phyloP scores from a whole-genome alignment of 2,888 invertebrate species.

The Nephrotoma flavescens region DNA sequence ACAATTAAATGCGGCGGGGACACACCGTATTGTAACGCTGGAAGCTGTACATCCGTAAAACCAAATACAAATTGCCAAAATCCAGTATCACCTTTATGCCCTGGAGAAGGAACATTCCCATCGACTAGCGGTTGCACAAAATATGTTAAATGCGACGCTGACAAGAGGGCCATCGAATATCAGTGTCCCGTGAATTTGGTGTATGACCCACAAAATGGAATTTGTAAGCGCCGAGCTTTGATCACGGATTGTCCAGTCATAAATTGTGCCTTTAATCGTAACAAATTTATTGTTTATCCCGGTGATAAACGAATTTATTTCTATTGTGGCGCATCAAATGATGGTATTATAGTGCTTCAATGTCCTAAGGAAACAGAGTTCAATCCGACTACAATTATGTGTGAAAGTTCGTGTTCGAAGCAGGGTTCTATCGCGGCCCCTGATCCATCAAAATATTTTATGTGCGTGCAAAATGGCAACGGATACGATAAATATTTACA shows the following conservation, averaged over 20 bases:
- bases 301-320: background rate
- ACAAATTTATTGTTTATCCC: background rate
- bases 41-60: background rate
- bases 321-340: background rate
- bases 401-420: background rate
- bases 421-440: background rate
- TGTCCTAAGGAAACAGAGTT: background rate
- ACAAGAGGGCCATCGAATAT: constrained; percentile 12
- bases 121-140: background rate
- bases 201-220: constrained; percentile 6
- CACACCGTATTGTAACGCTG: background rate
- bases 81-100: background rate
- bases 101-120: background rate
- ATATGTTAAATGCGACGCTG: constrained; percentile 20
- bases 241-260: constrained; percentile 8
- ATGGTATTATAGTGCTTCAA: background rate
- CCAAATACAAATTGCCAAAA: background rate
- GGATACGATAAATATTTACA: background rate
- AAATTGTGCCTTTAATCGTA: constrained; percentile 4
- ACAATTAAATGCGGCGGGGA: background rate
- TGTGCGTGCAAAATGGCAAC: background rate
- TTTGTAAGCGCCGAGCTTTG: constrained; percentile 3
- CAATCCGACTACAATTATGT: background rate
- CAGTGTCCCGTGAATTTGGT: constrained; percentile 8
- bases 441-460: background rate